Percentiles rank a stretch among this genome's conserved stretches.
Conservation (phyloP, 2,113 vertebrate genomes). For the Penelope pileata region DNA sequence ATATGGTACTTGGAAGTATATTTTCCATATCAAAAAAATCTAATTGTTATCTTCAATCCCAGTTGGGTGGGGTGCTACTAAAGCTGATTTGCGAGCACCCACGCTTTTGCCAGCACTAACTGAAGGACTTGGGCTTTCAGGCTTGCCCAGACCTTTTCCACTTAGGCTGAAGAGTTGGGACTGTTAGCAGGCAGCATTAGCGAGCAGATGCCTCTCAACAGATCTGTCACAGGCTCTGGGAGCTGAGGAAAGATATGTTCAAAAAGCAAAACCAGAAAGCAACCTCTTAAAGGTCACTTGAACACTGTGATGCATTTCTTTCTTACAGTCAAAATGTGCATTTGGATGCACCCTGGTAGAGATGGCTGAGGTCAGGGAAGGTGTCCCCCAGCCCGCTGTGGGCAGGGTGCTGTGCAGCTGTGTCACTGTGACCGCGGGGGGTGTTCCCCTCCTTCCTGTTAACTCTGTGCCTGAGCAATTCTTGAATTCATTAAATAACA, state of each 20-base stretch:
- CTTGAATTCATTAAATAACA: background rate
- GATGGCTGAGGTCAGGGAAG: background rate
- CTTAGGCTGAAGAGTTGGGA: background rate
- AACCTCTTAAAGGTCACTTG: background rate
- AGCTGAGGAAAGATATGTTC: background rate
- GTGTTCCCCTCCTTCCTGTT: background rate
- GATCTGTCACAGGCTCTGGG: background rate
- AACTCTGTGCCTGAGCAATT: background rate
- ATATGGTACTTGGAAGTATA: background rate
- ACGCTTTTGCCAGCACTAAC: background rate
- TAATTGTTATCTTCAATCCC: background rate
- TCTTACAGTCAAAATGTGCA: background rate
- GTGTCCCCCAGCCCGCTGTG: background rate
- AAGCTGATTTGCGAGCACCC: background rate
- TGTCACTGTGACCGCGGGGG: background rate
- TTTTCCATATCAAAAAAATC: background rate
- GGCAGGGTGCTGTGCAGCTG: fast-evolving
- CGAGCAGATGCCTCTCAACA: background rate
- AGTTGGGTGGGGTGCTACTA: background rate
- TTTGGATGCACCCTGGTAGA: background rate
- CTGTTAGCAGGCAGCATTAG: background rate
- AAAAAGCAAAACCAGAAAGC: background rate
- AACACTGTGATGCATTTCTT: background rate
- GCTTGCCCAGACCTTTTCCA: background rate
- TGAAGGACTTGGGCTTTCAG: background rate